Percentiles rank a stretch among this genome's conserved stretches.
Conservation (phyloP, 2,888 invertebrate genomes). For the Aleiodes alternator region DNA sequence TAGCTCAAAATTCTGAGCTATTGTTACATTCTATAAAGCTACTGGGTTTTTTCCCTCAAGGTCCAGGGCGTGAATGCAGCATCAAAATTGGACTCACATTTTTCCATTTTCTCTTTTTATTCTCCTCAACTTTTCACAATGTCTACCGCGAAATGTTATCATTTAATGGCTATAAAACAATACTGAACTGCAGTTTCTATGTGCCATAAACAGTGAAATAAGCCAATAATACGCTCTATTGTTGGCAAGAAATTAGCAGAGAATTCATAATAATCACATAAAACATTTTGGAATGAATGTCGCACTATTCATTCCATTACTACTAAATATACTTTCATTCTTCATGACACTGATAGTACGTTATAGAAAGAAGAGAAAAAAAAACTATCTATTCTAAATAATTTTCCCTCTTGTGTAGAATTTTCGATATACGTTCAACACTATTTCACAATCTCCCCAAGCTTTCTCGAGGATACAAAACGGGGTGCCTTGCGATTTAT, state of each 20-base stretch:
- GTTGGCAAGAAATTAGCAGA: slow-evolving; percentile 52
- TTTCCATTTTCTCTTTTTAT: slow-evolving; percentile 53
- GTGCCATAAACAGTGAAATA: slow-evolving; percentile 52
- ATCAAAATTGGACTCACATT: background rate
- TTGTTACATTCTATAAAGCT: too few relatives aligned
- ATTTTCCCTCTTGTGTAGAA: slow-evolving; percentile 20
- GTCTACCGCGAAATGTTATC: slow-evolving; percentile 61
- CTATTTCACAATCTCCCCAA: slow-evolving; percentile 71
- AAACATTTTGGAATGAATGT: background rate
- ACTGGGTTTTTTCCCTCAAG: too few relatives aligned
- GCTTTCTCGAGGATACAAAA: slow-evolving; percentile 63
- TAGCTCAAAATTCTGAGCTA: too few relatives aligned
- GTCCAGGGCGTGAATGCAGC: slow-evolving; percentile 47
- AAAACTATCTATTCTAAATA: slow-evolving; percentile 8
- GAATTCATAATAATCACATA: background rate
- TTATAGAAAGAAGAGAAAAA: too few relatives aligned
- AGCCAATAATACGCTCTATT: slow-evolving; percentile 67
- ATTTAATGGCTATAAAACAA: slow-evolving; percentile 70
- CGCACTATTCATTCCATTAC: too few relatives aligned
- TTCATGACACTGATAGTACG: too few relatives aligned
- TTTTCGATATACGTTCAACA: slow-evolving; percentile 60
- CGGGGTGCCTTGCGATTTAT: slow-evolving; percentile 74
- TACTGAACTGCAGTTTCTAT: slow-evolving; percentile 59
- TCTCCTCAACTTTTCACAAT: slow-evolving; percentile 50
- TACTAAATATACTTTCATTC: too few relatives aligned